Evolutionary conservation across 2,113 vertebrate species (phyloP).

Genomic region (Aphyosemion australe): DNA sequence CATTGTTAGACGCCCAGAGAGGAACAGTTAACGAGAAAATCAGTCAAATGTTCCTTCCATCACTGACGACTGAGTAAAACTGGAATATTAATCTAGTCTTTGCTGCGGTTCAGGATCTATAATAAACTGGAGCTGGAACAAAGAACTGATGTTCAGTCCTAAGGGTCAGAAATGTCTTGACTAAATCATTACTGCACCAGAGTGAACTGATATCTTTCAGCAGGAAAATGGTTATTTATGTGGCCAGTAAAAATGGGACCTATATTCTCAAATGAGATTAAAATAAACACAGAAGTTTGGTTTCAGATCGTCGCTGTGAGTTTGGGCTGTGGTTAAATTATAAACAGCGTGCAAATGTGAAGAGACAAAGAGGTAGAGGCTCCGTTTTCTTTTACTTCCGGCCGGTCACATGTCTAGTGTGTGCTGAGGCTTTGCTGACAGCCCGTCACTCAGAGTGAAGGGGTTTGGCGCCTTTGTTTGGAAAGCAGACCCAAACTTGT

Average conservation of each 20-base stretch:
- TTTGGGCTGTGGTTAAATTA: constrained; percentile 30
- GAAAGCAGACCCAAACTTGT: constrained; percentile 75
- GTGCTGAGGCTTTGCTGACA: constrained; percentile 71
- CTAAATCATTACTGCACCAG: constrained; percentile 4
- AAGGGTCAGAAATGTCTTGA: constrained; percentile 19
- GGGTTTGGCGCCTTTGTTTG: constrained; percentile 76
- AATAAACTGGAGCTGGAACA: constrained; percentile 4
- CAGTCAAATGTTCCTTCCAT: no score
- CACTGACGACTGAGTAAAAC: constrained; percentile 8
- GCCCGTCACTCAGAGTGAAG: constrained; percentile 77
- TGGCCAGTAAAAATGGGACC: constrained; percentile 8
- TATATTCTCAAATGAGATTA: constrained; percentile 12
- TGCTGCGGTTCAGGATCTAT: not conserved
- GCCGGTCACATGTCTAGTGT: constrained; percentile 67
- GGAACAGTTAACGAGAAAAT: no score
- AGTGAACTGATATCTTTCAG: constrained; percentile 2
- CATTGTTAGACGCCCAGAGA: constrained; percentile 18
- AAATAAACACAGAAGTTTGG: constrained; percentile 16
- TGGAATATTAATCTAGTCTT: constrained; percentile 34
- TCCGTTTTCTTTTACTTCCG: constrained; percentile 61
- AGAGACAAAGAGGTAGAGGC: constrained; percentile 37
- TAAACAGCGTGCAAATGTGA: constrained; percentile 30
- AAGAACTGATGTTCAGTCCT: constrained; percentile 19
- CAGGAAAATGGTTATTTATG: constrained; percentile 23
- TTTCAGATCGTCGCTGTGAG: constrained; percentile 10